These are phyloP conservation scores for Polypterus bichir DNA, from an alignment of 2,113 vertebrate species.

Conservation along the genomic window DNA sequence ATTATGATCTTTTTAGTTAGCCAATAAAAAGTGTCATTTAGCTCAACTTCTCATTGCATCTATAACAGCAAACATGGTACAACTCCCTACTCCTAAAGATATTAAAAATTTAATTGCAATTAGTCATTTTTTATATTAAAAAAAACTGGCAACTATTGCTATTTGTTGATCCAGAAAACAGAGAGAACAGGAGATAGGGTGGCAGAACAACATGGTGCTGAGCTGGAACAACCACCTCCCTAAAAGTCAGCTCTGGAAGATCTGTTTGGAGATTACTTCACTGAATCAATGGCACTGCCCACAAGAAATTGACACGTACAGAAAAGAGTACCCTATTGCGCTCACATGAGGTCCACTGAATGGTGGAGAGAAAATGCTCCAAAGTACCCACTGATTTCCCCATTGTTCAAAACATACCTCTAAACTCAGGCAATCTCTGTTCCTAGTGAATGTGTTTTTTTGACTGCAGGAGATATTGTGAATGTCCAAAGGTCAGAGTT, in stretches of 20 bases:
- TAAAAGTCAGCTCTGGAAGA: constrained; percentile 19
- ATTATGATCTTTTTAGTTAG: too few relatives aligned
- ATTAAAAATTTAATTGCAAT: too few relatives aligned
- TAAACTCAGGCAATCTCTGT: constrained; percentile 6
- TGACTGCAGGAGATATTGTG: constrained; percentile 7
- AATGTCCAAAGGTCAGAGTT: constrained; percentile 8
- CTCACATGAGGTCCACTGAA: constrained; percentile 15
- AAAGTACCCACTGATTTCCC: constrained; percentile 8
- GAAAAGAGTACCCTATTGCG: constrained; percentile 13
- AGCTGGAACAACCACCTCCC: constrained; percentile 9
- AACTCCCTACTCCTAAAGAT: too few relatives aligned
- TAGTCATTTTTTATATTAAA: too few relatives aligned
- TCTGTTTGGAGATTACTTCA: constrained; percentile 13
- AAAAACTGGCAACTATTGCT: too few relatives aligned
- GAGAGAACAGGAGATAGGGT: constrained; percentile 1
- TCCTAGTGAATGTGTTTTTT: constrained; percentile 8
- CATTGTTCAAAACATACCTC: constrained; percentile 1
- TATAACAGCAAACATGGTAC: too few relatives aligned
- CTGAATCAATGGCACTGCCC: constrained; percentile 5
- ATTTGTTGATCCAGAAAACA: too few relatives aligned
- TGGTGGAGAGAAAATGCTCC: constrained; percentile 10
- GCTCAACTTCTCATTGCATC: too few relatives aligned
- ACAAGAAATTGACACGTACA: constrained; percentile 18
- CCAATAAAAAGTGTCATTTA: too few relatives aligned
- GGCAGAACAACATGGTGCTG: constrained; percentile 7